phyloP scores from a whole-genome alignment of 2,888 invertebrate species.

The Agrochola macilenta region DNA sequence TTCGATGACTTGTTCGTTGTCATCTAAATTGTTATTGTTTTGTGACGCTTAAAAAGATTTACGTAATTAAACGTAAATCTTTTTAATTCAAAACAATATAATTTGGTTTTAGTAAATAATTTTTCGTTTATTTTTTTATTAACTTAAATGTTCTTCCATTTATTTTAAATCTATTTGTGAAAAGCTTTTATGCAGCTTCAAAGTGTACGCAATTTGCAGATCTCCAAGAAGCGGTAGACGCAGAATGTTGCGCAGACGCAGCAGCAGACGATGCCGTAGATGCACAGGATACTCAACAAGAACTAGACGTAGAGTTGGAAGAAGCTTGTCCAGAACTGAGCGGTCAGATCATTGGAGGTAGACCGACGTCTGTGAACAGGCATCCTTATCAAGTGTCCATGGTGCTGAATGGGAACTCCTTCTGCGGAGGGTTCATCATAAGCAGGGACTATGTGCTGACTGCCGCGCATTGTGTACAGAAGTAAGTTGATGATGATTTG shows the following conservation, averaged over 20 bases:
- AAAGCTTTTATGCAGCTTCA: background rate
- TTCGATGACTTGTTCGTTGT: background rate
- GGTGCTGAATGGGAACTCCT: slow-evolving; percentile 86
- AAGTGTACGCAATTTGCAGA: slow-evolving; percentile 73
- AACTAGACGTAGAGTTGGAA: slow-evolving; percentile 79
- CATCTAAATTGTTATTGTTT: background rate
- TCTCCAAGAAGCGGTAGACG: slow-evolving; percentile 80
- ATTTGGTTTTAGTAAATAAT: background rate
- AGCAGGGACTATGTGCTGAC: slow-evolving; percentile 84
- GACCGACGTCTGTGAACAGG: slow-evolving; percentile 82
- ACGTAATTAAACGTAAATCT: background rate
- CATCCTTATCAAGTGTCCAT: slow-evolving; percentile 87
- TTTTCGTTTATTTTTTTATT: background rate
- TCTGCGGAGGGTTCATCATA: slow-evolving; percentile 88
- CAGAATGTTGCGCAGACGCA: slow-evolving; percentile 74
- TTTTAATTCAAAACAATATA: background rate
- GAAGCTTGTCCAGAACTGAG: slow-evolving; percentile 85
- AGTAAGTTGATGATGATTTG: slow-evolving; percentile 77
- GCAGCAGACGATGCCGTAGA: slow-evolving; percentile 68
- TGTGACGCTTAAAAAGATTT: background rate
- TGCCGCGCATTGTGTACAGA: slow-evolving; percentile 87
- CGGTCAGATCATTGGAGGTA: slow-evolving; percentile 87
- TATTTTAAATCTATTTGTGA: background rate
- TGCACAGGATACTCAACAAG: slow-evolving; percentile 67
- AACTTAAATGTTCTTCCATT: background rate